Base-by-base conservation (phyloP, 2,113 vertebrate species). In the Oryzias celebensis region DNA sequence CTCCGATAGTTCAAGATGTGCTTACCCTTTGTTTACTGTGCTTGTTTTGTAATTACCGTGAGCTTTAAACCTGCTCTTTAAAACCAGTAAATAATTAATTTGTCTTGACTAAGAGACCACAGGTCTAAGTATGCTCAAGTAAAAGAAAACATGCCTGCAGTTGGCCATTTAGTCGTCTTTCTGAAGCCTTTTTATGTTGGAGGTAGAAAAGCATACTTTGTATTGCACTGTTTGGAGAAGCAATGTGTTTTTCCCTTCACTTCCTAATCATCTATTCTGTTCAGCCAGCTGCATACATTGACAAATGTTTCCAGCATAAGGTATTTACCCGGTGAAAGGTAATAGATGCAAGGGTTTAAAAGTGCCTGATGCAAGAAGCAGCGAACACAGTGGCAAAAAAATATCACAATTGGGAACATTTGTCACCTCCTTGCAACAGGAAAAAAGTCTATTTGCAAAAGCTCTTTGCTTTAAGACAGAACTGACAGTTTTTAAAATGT, bases 251-350 rank as follows among this genome's bases (percentile, higher is more conserved):
- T 83, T 77, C 82, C 86, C 83, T 85, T 87, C 86, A 73, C 87
- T 84, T 87, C 75, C 90, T 91, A 91, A 92, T 93, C 89, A 92
- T 92, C 89, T 90, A 90, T 91, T 92, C 90, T 90, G 90, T 87
- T 91, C 88, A 91, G 84, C 80, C 87, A 91, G 81, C 86, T 87
- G 84, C 85, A 90, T 91, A 91, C 90, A 87, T 86, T 91, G 91
- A 91, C 90, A 90, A 92, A 92, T 93, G 89, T 91, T 91, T 91
- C 87, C 86, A 89, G 87, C 88, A 83, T 89, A 88, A 87, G 84
- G 86, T 90, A 93, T 92, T 90, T 91, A 90, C 87, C 84, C 82
- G 73, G 83, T 88, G 84, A 87, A 90, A 90, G 86, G 88, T 90
- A 92, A 90, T 88, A 80, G 87, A 90, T 91, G 88, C 84, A 88